Base-by-base conservation (phyloP, 2,888 invertebrate species). In the Glyphotaelius pellucidus region DNA sequence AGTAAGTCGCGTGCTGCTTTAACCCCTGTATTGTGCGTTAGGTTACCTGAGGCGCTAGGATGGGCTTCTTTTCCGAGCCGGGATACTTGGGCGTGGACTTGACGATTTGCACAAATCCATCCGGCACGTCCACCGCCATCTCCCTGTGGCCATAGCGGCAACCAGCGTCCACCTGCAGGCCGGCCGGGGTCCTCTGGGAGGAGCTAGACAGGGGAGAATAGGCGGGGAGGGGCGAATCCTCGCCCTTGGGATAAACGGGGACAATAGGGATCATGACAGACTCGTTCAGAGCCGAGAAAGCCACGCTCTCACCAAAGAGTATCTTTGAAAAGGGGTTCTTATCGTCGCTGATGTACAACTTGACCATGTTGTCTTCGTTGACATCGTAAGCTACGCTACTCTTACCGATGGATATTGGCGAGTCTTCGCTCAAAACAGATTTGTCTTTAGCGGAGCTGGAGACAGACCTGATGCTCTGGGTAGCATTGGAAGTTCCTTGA, bases 81-180 rank as follows among this genome's bases (percentile, higher is more conserved):
- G 97, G 97, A 94, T 97, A 97, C 94, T 97, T 97, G 81, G 97
- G 97, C 84, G 97, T 96, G 2, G 97, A 96, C 96, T 98, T 98
- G 95, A 98, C 97, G 93, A 98, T 97, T 94, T 98, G 98, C 93
- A 98, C 97, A 95, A 98, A 99, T 94, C 97, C 97, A 93, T 98
- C 98, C 7, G 99, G 99, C 93, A 98, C 98, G 95, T 99, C 99
- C 92, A 99, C 98, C 4, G 99, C 98, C 96, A 97, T 96, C 95
- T 97, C 97, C 93, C 97, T 95, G 94, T 95, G 95, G 92, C 93
- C 93, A 87, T 92, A 93, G 67, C 93, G 87, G 38, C 91, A 84
- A 3, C 80, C 94, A 30, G 96, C 96, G 42, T 93, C 93, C 81
- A 90, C 94, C 92, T 95, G 94, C 92, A 94, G 94, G 93, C 92